phyloP scores from a whole-genome alignment of 2,888 invertebrate species.

The Drymonia ruficornis region DNA sequence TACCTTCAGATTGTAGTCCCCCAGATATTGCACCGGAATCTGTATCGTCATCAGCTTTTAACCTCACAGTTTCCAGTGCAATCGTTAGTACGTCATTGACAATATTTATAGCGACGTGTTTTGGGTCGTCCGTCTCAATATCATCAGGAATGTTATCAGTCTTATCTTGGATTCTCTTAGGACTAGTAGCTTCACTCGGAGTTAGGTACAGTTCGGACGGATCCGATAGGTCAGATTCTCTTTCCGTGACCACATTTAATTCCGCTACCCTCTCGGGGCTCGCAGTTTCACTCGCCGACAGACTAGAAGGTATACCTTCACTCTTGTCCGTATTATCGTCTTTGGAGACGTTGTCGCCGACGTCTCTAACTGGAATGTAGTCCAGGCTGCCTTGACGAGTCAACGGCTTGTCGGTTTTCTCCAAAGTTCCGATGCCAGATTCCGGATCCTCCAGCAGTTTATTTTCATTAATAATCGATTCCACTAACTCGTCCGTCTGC shows the following conservation, averaged over 20 bases:
- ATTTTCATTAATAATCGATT: conserved; percentile 64
- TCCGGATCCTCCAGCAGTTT: conserved; percentile 69
- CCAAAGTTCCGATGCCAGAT: conserved; percentile 69
- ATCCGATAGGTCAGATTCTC: conserved; percentile 87
- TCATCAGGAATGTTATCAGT: conserved; percentile 64
- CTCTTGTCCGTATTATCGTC: conserved; percentile 79
- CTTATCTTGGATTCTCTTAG: conserved; percentile 74
- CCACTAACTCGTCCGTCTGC: conserved; percentile 56
- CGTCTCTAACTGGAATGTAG: conserved; percentile 80
- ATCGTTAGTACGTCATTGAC: conserved; percentile 79
- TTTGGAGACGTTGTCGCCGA: conserved; percentile 69
- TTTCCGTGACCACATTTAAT: conserved; percentile 70
- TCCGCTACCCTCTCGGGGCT: conserved; percentile 76
- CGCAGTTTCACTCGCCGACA: conserved; percentile 77
- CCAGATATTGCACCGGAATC: conserved; percentile 80
- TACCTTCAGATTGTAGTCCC: conserved; percentile 74
- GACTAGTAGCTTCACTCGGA: conserved; percentile 86
- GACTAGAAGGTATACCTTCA: conserved; percentile 78
- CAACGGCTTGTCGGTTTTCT: conserved; percentile 65
- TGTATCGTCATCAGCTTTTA: conserved; percentile 75
- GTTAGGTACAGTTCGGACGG: conserved; percentile 88
- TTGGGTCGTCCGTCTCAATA: conserved; percentile 64
- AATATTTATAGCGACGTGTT: conserved; percentile 74
- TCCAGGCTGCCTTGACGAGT: conserved; percentile 77
- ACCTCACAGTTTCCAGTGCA: conserved; percentile 72